A percentile compares a stretch with the other conserved stretches of the same genome.
These are phyloP conservation scores for Poecilia gillii DNA, from an alignment of 2,797 vertebrate genomes.

Conservation along the genomic window DNA sequence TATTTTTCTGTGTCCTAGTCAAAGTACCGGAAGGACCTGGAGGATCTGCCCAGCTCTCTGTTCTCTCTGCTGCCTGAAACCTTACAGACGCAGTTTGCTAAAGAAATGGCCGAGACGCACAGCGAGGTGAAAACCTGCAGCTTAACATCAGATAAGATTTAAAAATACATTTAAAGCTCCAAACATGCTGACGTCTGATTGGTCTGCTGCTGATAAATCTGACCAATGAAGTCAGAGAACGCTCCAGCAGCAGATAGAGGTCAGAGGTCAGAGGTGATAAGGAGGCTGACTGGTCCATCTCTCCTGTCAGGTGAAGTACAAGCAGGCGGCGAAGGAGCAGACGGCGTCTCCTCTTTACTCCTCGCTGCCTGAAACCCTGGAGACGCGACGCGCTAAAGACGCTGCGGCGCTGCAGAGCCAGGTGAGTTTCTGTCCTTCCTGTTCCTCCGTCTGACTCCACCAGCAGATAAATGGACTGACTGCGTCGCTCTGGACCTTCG, in stretches of 20 bases:
- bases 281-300: not conserved
- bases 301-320: slow-evolving; percentile 86
- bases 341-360: slow-evolving; percentile 84
- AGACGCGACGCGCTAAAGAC: slow-evolving; percentile 87
- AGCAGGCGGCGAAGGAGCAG: slow-evolving; percentile 81
- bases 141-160: not conserved
- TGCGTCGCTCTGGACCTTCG: not conserved
- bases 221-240: slow-evolving; percentile 23
- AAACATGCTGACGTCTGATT: slow-evolving; percentile 12
- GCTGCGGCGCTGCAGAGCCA: slow-evolving; percentile 86
- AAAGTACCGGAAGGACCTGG: slow-evolving; percentile 68
- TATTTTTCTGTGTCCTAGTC: no score
- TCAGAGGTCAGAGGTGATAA: not conserved
- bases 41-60: slow-evolving; percentile 54
- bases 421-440: slow-evolving; percentile 64
- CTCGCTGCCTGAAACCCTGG: slow-evolving; percentile 89
- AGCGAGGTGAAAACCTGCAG: slow-evolving; percentile 81
- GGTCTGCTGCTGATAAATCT: slow-evolving; percentile 22
- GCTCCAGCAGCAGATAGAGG: not conserved
- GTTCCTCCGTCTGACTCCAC: not conserved
- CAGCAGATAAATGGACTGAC: not conserved
- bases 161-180: not conserved
- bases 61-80: slow-evolving; percentile 68
- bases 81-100: slow-evolving; percentile 64
- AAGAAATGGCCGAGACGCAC: slow-evolving; percentile 62